A percentile compares a stretch with the other conserved stretches of the same genome.
These are phyloP conservation scores for Trichoplusia ni DNA, from an alignment of 1,140 invertebrate species.

Conservation along the genomic window DNA sequence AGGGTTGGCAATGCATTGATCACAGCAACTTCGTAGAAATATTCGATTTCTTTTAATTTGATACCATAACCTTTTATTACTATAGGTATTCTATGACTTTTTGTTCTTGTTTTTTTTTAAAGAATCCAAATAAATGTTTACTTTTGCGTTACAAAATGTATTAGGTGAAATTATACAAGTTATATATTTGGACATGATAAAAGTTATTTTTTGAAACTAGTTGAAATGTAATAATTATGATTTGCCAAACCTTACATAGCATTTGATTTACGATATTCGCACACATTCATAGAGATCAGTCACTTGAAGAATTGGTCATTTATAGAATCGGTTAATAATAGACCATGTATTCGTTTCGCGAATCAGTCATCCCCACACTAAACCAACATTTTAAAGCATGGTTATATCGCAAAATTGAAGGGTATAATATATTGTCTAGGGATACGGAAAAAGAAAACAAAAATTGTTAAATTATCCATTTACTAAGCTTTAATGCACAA, in stretches of 20 bases:
- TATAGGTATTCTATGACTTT: not conserved
- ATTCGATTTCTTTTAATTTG: not conserved
- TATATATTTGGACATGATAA: no score
- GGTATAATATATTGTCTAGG: no score
- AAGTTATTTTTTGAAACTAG: no score
- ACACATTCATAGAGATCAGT: not conserved
- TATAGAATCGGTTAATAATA: not conserved
- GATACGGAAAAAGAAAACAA: conserved; percentile 39
- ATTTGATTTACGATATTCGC: not conserved
- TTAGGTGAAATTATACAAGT: no score
- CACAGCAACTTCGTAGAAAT: not conserved
- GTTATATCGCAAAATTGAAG: not conserved
- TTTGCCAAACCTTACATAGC: no score
- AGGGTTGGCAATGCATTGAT: not conserved
- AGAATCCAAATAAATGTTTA: no score
- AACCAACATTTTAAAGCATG: not conserved
- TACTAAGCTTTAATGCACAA: conserved; percentile 79
- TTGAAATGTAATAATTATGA: no score
- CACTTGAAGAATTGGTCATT: not conserved
- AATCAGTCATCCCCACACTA: not conserved
- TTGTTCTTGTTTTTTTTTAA: no score
- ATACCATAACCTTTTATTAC: not conserved
- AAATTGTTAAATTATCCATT: conserved; percentile 69
- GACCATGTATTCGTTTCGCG: not conserved
- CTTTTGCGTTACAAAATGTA: no score